Conservation (phyloP, 2,113 vertebrate species). For the Ranitomeya imitator region DNA sequence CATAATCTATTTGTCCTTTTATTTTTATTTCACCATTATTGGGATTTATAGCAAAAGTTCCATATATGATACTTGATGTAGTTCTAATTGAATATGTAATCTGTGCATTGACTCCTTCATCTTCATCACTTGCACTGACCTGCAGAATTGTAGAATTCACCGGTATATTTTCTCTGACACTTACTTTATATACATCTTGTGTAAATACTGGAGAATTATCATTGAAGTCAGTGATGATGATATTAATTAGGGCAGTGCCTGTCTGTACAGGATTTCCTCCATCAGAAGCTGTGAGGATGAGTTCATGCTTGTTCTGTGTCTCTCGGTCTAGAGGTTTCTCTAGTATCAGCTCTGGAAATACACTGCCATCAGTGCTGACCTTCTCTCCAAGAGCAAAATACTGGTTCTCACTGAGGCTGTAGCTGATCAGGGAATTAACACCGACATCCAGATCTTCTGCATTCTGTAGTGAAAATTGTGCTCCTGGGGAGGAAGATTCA, state of each 20-base stretch:
- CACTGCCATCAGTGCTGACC: conserved; percentile 61
- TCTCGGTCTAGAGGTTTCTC: conserved; percentile 70
- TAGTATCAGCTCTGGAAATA: conserved; percentile 69
- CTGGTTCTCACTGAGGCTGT: conserved; percentile 61
- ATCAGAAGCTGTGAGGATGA: conserved; percentile 67
- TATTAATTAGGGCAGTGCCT: conserved; percentile 64
- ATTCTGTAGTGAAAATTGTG: conserved; percentile 65
- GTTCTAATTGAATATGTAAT: conserved; percentile 68
- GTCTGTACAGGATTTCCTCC: conserved; percentile 67
- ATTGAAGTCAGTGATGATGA: conserved; percentile 65
- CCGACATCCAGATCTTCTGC: conserved; percentile 68
- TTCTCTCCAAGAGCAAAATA: conserved; percentile 66
- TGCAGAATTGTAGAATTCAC: conserved; percentile 61
- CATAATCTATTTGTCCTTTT: conserved; percentile 69
- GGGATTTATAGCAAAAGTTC: conserved; percentile 66
- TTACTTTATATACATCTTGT: conserved; percentile 62
- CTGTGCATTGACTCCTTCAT: conserved; percentile 67
- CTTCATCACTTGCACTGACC: conserved; percentile 69
- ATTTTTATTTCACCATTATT: conserved; percentile 67
- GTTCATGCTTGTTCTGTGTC: conserved; percentile 58
- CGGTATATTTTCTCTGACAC: conserved; percentile 66
- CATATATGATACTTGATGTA: conserved; percentile 56
- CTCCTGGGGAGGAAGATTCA: conserved; percentile 57
- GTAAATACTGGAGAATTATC: conserved; percentile 70
- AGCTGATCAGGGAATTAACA: conserved; percentile 64